Conservation (phyloP, 1,140 invertebrate species). For the Hetaerina americana region DNA sequence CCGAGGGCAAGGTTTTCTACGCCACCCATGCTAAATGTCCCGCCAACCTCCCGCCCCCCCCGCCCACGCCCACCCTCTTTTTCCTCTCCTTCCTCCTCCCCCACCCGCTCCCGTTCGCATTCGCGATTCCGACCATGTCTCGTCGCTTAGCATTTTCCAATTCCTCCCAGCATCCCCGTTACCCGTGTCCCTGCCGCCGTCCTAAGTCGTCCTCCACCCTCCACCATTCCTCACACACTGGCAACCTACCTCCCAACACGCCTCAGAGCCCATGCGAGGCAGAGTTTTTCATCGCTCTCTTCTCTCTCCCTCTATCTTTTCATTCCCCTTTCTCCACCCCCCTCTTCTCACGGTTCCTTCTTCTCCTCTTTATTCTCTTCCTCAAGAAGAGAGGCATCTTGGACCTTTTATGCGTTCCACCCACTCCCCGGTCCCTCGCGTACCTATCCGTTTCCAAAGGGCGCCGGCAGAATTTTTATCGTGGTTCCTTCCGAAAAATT, state of each 20-base stretch:
- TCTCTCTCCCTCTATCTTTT: neutral
- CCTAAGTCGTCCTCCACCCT: too few relatives aligned
- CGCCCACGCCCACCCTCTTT: neutral
- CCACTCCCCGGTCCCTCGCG: too few relatives aligned
- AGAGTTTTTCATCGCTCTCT: neutral
- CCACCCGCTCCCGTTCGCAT: neutral
- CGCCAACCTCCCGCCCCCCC: neutral
- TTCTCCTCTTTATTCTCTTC: neutral
- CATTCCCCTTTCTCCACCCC: neutral
- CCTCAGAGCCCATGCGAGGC: too few relatives aligned
- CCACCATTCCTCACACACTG: too few relatives aligned
- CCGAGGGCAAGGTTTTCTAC: too few relatives aligned
- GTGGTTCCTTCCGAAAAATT: too few relatives aligned
- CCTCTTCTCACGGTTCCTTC: neutral
- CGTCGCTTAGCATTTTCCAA: neutral
- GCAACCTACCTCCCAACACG: too few relatives aligned
- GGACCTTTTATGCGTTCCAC: too few relatives aligned
- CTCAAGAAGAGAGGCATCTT: too few relatives aligned
- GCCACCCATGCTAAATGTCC: neutral
- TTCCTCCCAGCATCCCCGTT: neutral
- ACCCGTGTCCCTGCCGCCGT: neutral
- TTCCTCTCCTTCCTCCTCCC: neutral
- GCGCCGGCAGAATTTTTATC: too few relatives aligned
- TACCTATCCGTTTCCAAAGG: too few relatives aligned
- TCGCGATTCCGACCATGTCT: neutral